These are phyloP conservation scores for Oreotrochilus melanogaster DNA, from an alignment of 2,113 vertebrate species.

Conservation along the genomic window DNA sequence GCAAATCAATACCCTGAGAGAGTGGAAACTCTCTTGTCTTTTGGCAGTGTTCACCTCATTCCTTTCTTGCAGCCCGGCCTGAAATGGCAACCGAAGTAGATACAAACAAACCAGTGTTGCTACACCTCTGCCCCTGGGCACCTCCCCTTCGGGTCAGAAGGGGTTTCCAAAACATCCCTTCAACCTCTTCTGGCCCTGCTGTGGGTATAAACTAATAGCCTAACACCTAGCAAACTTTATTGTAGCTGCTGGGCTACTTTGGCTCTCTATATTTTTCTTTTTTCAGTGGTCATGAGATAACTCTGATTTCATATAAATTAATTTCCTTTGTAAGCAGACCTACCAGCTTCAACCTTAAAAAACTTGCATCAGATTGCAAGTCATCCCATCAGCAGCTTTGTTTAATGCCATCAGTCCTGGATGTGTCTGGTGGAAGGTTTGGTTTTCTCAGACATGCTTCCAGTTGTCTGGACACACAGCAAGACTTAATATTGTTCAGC, in stretches of 20 bases:
- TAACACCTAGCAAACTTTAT: neutral
- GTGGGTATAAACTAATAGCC: rapidly evolving
- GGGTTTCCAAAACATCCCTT: neutral
- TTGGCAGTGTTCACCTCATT: neutral
- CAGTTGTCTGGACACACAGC: neutral
- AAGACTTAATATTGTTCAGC: neutral
- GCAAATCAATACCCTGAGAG: neutral
- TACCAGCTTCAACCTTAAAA: neutral
- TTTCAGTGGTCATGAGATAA: neutral
- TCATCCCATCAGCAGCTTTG: neutral
- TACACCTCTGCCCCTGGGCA: neutral
- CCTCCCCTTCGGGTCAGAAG: neutral
- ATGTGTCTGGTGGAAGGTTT: neutral
- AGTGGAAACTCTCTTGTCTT: neutral
- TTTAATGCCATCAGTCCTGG: neutral
- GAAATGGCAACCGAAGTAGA: neutral
- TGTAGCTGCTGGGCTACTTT: too few species aligned
- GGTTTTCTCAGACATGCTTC: neutral
- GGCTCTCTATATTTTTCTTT: neutral
- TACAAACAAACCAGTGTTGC: neutral
- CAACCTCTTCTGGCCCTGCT: neutral
- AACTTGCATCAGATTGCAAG: neutral
- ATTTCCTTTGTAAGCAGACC: neutral
- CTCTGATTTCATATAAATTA: neutral
- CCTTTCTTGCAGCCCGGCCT: neutral